A percentile compares a stretch with the other conserved stretches of the same genome.
Conservation (phyloP, 2,888 invertebrate species). For the Eudemis profundana region DNA sequence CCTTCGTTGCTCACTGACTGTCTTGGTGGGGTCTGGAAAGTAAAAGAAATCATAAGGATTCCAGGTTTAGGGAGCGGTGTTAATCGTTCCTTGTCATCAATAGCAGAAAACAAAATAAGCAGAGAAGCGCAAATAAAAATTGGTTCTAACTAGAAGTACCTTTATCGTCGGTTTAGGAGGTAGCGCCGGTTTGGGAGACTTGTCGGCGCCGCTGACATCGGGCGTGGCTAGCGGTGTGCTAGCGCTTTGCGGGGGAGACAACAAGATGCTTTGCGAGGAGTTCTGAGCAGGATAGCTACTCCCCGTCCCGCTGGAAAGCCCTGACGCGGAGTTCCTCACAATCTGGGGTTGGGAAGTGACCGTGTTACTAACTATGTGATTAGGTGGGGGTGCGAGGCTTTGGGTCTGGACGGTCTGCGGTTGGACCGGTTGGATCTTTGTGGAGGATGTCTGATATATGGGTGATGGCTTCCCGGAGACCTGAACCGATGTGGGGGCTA, state of each 20-base stretch:
- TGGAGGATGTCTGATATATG: conserved; percentile 92
- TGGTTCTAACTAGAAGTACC: conserved; percentile 57
- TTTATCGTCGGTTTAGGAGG: conserved; percentile 93
- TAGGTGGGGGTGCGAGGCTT: conserved; percentile 70
- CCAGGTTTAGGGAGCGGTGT: not conserved
- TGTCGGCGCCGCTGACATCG: conserved; percentile 81
- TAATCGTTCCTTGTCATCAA: not conserved
- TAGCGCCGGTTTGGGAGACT: conserved; percentile 89
- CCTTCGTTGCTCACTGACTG: conserved; percentile 78
- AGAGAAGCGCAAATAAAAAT: conserved; percentile 24
- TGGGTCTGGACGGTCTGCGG: conserved; percentile 88
- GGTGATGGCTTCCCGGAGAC: conserved; percentile 89
- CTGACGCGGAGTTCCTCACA: conserved; percentile 81
- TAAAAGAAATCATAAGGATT: conserved; percentile 28
- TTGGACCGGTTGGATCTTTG: conserved; percentile 92
- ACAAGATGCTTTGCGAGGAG: conserved; percentile 74
- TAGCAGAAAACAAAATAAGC: conserved; percentile 4
- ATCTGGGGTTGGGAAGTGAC: conserved; percentile 82
- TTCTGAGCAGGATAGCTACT: conserved; percentile 74
- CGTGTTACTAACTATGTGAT: conserved; percentile 79
- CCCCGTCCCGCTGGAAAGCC: conserved; percentile 78
- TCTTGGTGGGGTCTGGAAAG: conserved; percentile 81
- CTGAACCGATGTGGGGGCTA: conserved; percentile 91
- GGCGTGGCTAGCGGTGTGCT: conserved; percentile 86
- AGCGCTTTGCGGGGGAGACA: conserved; percentile 87